Evolutionary conservation across 2,888 invertebrate genomes (phyloP).

Genomic region (Andrena praecox): DNA sequence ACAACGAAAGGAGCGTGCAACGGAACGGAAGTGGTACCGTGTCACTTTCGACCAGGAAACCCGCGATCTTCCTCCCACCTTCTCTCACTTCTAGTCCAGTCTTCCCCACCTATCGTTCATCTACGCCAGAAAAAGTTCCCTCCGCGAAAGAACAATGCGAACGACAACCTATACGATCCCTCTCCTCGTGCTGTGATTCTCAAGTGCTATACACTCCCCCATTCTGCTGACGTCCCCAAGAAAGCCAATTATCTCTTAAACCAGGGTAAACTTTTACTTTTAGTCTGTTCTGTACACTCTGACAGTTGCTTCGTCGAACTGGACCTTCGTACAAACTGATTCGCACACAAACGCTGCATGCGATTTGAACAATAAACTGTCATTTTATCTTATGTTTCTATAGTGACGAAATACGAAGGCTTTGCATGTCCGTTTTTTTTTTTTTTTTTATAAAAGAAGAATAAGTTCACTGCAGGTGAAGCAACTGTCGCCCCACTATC

Average conservation of each 20-base stretch:
- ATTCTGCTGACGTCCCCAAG: conserved; percentile 13
- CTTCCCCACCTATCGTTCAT: conserved; percentile 48
- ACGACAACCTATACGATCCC: conserved; percentile 11
- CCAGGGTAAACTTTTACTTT: conserved; percentile 30
- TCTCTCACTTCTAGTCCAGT: conserved; percentile 62
- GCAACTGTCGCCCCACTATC: conserved; percentile 16
- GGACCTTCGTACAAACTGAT: not conserved
- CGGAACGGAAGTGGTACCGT: not conserved
- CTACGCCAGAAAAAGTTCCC: conserved; percentile 5
- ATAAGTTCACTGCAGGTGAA: not conserved
- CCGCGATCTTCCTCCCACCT: not conserved
- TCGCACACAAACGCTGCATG: not conserved
- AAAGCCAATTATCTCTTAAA: conserved; percentile 18
- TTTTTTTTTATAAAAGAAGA: not conserved
- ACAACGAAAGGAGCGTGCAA: conserved; percentile 1
- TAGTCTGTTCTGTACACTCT: conserved; percentile 38
- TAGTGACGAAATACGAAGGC: not conserved
- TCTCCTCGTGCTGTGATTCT: conserved; percentile 53
- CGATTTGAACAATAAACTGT: not conserved
- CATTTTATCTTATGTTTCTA: not conserved
- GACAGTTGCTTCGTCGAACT: conserved; percentile 31
- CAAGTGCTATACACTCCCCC: conserved; percentile 43
- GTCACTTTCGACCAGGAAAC: conserved; percentile 19
- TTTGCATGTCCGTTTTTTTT: not conserved
- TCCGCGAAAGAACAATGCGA: conserved; percentile 14